Base-by-base conservation (phyloP, 2,113 vertebrate genomes). In the Notarius quadriscutis region DNA sequence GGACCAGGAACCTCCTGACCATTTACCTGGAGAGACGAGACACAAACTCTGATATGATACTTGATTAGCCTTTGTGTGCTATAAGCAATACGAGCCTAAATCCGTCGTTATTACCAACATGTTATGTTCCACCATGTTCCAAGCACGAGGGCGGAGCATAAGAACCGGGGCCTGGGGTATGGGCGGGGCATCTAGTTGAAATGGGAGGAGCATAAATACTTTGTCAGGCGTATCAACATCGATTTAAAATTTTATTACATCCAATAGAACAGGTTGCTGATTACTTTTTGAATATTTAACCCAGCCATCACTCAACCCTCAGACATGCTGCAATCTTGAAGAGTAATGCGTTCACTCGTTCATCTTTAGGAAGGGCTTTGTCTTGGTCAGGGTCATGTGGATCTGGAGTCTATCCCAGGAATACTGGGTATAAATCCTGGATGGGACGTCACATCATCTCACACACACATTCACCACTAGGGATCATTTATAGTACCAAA, bases 41-140 rank as follows among this genome's bases (percentile, higher is more conserved):
- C 18, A 83, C 5, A 81, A 34, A 14, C 20, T 53, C 63, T 15
- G 67, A 71, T 7, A 69, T 6, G 27, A 30, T 15, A 6, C 15
- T 55, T 27, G 3, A 74, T 9, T 27, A 84, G 11, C 51, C 12
- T 48, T 62, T 41, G 60, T 0, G 34, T 85, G 18, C 65, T n/a
- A 71, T n/a, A 22, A 53, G n/a, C 57, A 60, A 2, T 71, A 15
- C 67, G 53, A 53, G 53, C 20, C 51, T 50, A 25, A 27, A 22
- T 11, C 41, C 2, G 30, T 20, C 34, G 7, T 86, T 53, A 18
- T 41, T 94, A 96, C 95, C 95, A 96, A 93, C 92, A 95, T 89
- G 78, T 94, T 94, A 92, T 95, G 93, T 62, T 96, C 95, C 65
- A 95, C 93, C 95, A 96, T 95, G 86, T 96, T 95, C 96, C 95